phyloP scores from a whole-genome alignment of 2,113 vertebrate species.

The Pyrgilauda ruficollis region DNA sequence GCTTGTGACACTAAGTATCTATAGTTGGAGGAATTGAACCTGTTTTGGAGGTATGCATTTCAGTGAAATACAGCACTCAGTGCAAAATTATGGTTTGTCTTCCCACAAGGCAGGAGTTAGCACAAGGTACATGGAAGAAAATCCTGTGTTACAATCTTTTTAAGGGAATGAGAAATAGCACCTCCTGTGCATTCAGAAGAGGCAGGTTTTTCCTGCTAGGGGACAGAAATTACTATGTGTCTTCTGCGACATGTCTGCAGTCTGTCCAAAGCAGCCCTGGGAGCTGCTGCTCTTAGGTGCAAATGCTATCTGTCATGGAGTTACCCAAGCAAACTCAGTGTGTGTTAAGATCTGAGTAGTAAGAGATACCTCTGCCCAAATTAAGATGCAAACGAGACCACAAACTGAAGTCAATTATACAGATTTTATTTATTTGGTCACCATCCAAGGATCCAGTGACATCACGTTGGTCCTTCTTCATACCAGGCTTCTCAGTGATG shows the following conservation, averaged over 20 bases:
- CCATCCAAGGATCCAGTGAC: not conserved
- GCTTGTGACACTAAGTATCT: not conserved
- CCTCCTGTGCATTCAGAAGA: not conserved
- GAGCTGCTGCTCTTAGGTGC: not conserved
- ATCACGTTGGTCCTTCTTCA: not conserved
- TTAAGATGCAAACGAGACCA: rapidly evolving
- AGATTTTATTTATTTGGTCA: not conserved
- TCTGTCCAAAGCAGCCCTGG: not conserved
- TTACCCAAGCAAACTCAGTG: not conserved
- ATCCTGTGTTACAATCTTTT: not conserved
- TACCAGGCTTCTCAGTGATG: not conserved
- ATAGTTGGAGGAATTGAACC: not conserved
- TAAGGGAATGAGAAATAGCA: not conserved
- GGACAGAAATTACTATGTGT: not conserved
- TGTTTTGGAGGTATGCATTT: not conserved
- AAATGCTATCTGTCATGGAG: not conserved
- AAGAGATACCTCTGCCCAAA: not conserved
- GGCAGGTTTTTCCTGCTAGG: not conserved
- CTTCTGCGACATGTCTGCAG: not conserved
- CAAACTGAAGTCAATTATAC: not conserved
- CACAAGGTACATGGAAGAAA: not conserved
- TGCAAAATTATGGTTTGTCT: not conserved
- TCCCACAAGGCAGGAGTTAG: not conserved
- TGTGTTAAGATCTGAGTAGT: not conserved
- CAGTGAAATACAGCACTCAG: not conserved